Evolutionary conservation across 2,888 invertebrate genomes (phyloP), one percentile per base, ranked within the genome.

Genomic region (Eristalis intricaria): DNA sequence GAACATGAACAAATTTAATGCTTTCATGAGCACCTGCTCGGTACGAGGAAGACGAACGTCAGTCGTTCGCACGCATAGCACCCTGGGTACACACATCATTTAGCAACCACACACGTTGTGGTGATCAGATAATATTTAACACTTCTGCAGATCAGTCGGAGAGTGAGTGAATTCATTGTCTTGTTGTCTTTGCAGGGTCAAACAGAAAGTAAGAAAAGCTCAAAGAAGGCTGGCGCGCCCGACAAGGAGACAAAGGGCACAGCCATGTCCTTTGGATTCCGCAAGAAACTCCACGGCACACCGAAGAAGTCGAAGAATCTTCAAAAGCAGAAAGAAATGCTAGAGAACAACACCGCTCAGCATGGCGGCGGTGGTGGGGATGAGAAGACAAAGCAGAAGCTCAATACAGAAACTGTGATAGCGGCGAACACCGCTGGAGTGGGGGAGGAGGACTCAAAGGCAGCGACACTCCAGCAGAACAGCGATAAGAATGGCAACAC

Each of bases 191-290:
- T 89, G 8, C 84, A 93, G 93, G 93, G 93, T 89, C 93, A 93
- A 91, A 90, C 93, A 87, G 93, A 93, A 91, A 93, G 93, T 90
- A 93, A 92, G 90, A 92, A 91, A 86, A 91, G 90, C 69, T 89
- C 89, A 81, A 90, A 90, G 73, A 90, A 90, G 80, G 82, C 89
- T 84, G 90, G 89, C 32, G 89, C 73, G 35, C 89, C 91, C 50
- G 93, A 32, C 32, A 32, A 32, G 32, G 32, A 93, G 80, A 93
- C 93, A 81, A 93, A 93, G 90, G 97, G 97, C 70, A 96, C 97
- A 88, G 96, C 97, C 80, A 97, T 96, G 91, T 97, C 97, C 61
- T 97, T 97, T 92, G 97, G 97, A 66, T 97, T 97, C 93, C 96
- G 96, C 70, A 95, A 96, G 83, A 95, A 96, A 77, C 94, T 95